These are phyloP conservation scores for Catostylus mosaicus DNA, from an alignment of 30 jellyfish, hydroid and myxozoan species.

Conservation along the genomic window DNA sequence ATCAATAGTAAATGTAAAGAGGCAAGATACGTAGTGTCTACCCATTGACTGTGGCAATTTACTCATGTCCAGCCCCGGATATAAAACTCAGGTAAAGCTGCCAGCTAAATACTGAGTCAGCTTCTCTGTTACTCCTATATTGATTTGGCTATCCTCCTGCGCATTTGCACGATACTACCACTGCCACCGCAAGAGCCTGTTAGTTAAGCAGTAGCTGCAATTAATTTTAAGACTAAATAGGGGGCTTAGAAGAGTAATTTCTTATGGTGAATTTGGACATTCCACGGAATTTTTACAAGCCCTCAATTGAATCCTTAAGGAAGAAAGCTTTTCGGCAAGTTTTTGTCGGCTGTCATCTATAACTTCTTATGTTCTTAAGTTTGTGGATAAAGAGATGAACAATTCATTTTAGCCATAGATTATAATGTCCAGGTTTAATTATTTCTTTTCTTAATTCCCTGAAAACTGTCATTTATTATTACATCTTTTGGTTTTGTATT, in stretches of 20 bases:
- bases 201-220: not conserved
- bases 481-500: conserved; percentile 58
- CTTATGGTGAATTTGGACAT: not conserved
- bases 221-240: not conserved
- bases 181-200: no score
- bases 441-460: conserved; percentile 63
- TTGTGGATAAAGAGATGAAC: conserved; percentile 72
- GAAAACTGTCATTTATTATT: conserved; percentile 75
- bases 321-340: conserved; percentile 61
- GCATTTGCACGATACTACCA: no score
- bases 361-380: conserved; percentile 62
- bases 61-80: no score
- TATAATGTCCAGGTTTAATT: conserved; percentile 66
- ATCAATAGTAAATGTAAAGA: no score
- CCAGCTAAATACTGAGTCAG: no score
- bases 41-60: no score
- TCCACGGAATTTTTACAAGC: conserved; percentile 46
- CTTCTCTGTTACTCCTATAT: no score
- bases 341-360: conserved; percentile 81
- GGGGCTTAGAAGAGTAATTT: conserved; percentile 8
- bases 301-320: conserved; percentile 28
- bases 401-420: conserved; percentile 48
- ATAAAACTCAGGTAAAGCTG: no score
- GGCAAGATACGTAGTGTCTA: no score
- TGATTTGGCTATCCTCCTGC: no score